Base-by-base conservation (phyloP, 2,113 vertebrate genomes). In the Oryzias celebensis region DNA sequence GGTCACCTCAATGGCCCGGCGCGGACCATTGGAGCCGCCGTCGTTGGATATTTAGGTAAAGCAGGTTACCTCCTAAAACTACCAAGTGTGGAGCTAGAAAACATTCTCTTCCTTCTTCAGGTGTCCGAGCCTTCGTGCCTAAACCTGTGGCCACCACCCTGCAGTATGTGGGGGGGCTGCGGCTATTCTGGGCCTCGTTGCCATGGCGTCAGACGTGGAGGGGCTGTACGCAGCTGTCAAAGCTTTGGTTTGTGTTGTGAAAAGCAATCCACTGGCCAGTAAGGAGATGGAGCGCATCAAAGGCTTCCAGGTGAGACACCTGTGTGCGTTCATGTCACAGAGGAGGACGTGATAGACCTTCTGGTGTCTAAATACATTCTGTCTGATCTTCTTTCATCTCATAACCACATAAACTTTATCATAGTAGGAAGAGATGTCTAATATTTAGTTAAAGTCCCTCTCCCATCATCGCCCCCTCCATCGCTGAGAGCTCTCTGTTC, bases 231-330 rank as follows among this genome's bases (percentile, higher is more conserved):
- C 97, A 1, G 97, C 97, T 0, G 97, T 99, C 75, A 99, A 99
- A 80, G 97, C 97, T 4, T 88, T 99, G 77, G 97, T 99, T 55
- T 99, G 97, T 43, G 97, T 99, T 1, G 96, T 98, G 5, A 99
- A 96, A 80, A 99, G 97, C 88, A 98, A 99, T 89, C 94, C 96
- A 7, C 73, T 99, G 77, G 97, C 97, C 86, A 96, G 97, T 84
- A 99, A 98, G 85, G 97, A 99, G 81, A 99, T 99, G 97, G 97
- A 99, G 86, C 95, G 97, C 52, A 99, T 99, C 84, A 94, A 91
- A 90, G 97, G 97, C 64, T 99, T 99, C 89, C 97, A 99, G 96
- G 84, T 86, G n/a, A 48, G 47, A 48, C n/a, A 1, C 47, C 36
- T 12, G 36, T 36, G 20, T 20, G 20, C 20, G 1, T 20, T 20